Conservation (phyloP, 2,888 invertebrate species). For the Drosophila anomalipes region DNA sequence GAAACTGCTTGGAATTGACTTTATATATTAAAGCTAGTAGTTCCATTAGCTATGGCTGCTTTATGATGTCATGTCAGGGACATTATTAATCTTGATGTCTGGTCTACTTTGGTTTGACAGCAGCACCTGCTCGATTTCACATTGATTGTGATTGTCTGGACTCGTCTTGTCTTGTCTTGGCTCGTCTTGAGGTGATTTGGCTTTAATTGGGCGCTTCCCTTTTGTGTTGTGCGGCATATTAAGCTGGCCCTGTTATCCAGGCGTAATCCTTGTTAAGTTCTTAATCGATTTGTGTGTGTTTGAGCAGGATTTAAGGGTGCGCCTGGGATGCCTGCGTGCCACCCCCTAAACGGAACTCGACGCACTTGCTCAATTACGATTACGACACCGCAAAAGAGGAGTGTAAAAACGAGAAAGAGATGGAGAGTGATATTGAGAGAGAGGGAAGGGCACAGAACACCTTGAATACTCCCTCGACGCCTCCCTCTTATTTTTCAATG, state of each 20-base stretch:
- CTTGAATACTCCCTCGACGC: slow-evolving; percentile 22
- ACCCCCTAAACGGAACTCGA: slow-evolving; percentile 14
- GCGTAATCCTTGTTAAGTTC: slow-evolving; percentile 69
- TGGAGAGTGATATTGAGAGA: background rate
- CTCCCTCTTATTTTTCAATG: slow-evolving; percentile 8
- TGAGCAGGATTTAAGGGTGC: slow-evolving; percentile 12
- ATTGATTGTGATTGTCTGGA: slow-evolving; percentile 11
- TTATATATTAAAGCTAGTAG: no score
- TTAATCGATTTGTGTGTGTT: slow-evolving; percentile 72
- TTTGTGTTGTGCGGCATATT: slow-evolving; percentile 49
- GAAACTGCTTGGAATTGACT: background rate
- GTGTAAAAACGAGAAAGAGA: background rate
- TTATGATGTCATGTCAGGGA: slow-evolving; percentile 15
- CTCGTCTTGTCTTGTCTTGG: background rate
- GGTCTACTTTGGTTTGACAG: background rate
- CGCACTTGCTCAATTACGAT: slow-evolving; percentile 70
- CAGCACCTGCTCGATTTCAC: slow-evolving; percentile 28
- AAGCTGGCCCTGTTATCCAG: slow-evolving; percentile 58
- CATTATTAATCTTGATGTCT: slow-evolving; percentile 7
- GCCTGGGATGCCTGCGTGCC: slow-evolving; percentile 6
- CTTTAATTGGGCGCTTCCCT: slow-evolving; percentile 55
- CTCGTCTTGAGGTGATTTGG: slow-evolving; percentile 22
- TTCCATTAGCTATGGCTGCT: background rate
- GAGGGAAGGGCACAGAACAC: background rate
- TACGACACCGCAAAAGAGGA: slow-evolving; percentile 49